Conservation (phyloP, 2,888 invertebrate genomes). For the Lasioglossum vierecki region DNA sequence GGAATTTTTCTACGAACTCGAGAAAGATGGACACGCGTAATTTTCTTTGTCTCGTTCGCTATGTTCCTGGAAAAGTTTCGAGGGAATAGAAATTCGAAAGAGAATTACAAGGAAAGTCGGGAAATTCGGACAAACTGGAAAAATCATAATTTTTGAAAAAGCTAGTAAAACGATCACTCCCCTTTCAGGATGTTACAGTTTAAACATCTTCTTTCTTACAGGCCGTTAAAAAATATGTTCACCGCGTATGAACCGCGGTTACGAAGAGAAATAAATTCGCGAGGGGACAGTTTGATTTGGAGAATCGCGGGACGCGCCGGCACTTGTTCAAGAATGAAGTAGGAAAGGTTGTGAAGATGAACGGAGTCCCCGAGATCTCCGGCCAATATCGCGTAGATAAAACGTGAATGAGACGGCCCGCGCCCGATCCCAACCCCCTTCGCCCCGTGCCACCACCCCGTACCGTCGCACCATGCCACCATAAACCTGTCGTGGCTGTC, state of each 20-base stretch:
- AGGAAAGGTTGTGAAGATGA: background rate
- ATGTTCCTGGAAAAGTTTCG: too few species aligned
- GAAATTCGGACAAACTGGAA: too few species aligned
- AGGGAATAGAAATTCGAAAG: too few species aligned
- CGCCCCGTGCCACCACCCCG: slow-evolving; percentile 28
- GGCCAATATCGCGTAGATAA: slow-evolving; percentile 59
- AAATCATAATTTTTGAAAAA: too few species aligned
- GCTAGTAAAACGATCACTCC: too few species aligned
- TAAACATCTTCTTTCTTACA: too few species aligned
- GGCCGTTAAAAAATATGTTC: background rate
- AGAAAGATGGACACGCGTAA: too few species aligned
- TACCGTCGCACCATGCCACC: slow-evolving; percentile 40
- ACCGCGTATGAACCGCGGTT: background rate
- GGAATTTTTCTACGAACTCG: too few species aligned
- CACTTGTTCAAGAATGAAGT: slow-evolving; percentile 1
- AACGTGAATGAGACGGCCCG: slow-evolving; percentile 71
- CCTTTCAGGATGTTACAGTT: too few species aligned
- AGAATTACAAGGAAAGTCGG: too few species aligned
- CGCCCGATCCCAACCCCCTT: slow-evolving; percentile 56
- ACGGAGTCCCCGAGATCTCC: slow-evolving; percentile 26
- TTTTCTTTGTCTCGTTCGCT: too few species aligned
- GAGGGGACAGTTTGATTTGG: background rate
- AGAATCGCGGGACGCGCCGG: background rate
- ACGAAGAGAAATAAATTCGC: background rate
- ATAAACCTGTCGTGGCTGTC: slow-evolving; percentile 63